Evolutionary conservation across 2,113 vertebrate genomes (phyloP), one percentile per base, ranked within the genome.

Genomic region (Entomyzon cyanotis): DNA sequence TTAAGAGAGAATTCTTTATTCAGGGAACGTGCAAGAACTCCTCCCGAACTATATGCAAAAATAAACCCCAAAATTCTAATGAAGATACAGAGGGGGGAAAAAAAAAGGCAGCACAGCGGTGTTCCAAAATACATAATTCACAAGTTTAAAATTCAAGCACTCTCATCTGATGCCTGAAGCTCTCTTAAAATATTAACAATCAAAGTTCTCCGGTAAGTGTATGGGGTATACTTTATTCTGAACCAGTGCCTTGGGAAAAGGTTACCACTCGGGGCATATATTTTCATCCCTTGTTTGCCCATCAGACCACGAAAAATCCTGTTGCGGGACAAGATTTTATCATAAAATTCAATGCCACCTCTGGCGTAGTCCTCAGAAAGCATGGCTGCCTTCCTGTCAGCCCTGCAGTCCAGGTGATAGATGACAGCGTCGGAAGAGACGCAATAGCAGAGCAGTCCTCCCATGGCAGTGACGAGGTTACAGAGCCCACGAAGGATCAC

Each of bases 321-420:
- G 94, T 99, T 99, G 74, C 98, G 97, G 7, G 93, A 96, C 82
- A 99, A 94, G 86, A 99, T 97, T 96, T 99, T 99, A 74, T 99
- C 97, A 13, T 99, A 99, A 96, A 99, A 99, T 95, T 99, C 99
- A 27, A 99, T 96, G 12, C 99, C 99, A 17, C 99, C 99, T 37
- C 58, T 97, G 84, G 98, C 98, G 0, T 99, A 99, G 69, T 97
- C 96, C 18, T 59, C 42, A 22, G 99, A 99, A 81, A 99, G 56
- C 13, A 95, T 46, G 1, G 99, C 99, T 0, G 98, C 98, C 12
- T 37, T 97, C 3, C 85, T 97, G 97, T 99, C 99, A 7, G 98
- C 97, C 85, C 85, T 97, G 65, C 97, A 98, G 97, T 99, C 99
- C 52, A 98, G 80, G 94, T 98, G 98, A 15, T 98, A 97, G 73